These are phyloP conservation scores for Scaptomyza flava DNA, from an alignment of 2,888 invertebrate genomes.

Conservation along the genomic window DNA sequence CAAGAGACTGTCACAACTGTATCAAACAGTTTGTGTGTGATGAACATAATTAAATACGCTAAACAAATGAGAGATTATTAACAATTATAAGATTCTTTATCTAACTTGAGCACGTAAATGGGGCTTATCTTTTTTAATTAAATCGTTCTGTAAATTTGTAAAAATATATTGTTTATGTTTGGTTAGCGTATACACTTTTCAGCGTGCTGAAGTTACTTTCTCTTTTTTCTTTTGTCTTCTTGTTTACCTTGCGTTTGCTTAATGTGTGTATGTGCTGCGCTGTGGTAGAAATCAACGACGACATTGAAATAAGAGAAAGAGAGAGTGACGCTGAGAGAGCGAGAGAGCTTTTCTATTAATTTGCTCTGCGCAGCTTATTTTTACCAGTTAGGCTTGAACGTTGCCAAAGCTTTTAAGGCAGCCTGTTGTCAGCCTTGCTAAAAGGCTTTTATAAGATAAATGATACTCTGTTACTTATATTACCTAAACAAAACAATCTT, in stretches of 20 bases:
- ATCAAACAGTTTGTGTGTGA: neutral
- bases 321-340: slow-evolving; percentile 11
- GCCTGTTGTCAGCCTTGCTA: slow-evolving; percentile 32
- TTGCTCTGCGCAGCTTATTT: slow-evolving; percentile 28
- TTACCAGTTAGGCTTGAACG: slow-evolving; percentile 42
- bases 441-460: neutral
- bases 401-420: slow-evolving; percentile 41
- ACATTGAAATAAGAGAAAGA: slow-evolving; percentile 14
- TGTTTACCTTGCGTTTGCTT: slow-evolving; percentile 35
- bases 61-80: neutral
- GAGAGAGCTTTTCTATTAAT: slow-evolving; percentile 30
- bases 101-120: too few relatives aligned
- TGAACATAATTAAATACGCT: neutral
- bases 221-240: slow-evolving; percentile 6
- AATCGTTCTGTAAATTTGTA: too few relatives aligned
- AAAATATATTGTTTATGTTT: neutral
- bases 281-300: slow-evolving; percentile 13
- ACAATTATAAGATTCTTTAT: too few relatives aligned
- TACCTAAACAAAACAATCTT: too few relatives aligned
- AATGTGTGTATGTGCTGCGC: slow-evolving; percentile 13
- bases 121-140: too few relatives aligned
- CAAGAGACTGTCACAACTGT: neutral
- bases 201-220: slow-evolving; percentile 8
- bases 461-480: neutral
- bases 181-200: slow-evolving; percentile 18